Base-by-base conservation (phyloP, 2,797 vertebrate genomes). In the Ataeniobius toweri region DNA sequence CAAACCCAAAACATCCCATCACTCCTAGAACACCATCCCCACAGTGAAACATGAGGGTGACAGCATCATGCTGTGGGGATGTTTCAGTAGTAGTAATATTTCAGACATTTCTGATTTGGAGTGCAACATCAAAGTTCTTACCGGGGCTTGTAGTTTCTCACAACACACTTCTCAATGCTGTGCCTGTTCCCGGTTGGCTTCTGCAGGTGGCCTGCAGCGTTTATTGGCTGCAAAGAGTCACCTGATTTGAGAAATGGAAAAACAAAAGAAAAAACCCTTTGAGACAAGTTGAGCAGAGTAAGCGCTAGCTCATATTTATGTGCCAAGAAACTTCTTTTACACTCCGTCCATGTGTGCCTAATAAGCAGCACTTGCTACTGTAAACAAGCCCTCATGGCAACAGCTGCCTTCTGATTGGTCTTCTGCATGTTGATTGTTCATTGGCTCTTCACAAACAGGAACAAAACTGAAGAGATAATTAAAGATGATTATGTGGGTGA, bases 401-500 rank as follows among this genome's bases (percentile, higher is more conserved):
- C 77, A 63, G 24, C 7, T 39, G 24, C 9, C 1, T 13, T 74
- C 61, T 88, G 84, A 89, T 89, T 88, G 86, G 85, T 77, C 74
- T 50, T 31, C 73, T 56, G 74, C 71, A 76, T 79, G 83, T 77
- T 73, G 74, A 78, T 68, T 74, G 73, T 78, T 89, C n/a, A 59
- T 89, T 88, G 80, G 61, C 72, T 86, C 86, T 89, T 86, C 73
- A 83, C 76, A 86, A 88, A 81, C 84, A 84, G 78, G 48, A 76
- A 14, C 31, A 31, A 80, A 13, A 39, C 79, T 88, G 44, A 84
- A 78, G 80, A 85, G 89, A 80, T 75, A 73, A 84, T 89, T 81
- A 88, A 85, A 85, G 74, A 81, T 55, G 73, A 74, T 16, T 20
- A 20, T 10, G 78, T 84, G 88, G 75, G 88, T 39, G 5, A 56